Conservation (phyloP, 2,113 vertebrate genomes). For the Pontoporia blainvillei region DNA sequence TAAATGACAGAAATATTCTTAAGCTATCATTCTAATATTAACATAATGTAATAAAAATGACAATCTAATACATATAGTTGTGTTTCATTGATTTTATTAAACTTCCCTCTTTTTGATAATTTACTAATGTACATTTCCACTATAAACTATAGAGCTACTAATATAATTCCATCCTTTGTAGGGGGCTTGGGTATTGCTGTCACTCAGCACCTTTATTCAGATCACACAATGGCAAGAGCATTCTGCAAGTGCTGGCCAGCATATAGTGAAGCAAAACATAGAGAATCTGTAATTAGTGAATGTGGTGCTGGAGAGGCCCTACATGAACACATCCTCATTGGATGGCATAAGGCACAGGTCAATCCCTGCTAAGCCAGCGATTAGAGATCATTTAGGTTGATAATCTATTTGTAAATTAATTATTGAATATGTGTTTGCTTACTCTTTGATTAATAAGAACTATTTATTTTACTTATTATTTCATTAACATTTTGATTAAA, state of each 20-base stretch:
- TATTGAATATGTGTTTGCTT: neutral
- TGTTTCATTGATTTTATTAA: neutral
- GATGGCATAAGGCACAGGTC: rapidly evolving
- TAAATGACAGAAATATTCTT: neutral
- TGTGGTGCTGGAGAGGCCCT: rapidly evolving
- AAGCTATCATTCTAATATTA: neutral
- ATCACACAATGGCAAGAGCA: neutral
- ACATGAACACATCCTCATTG: neutral
- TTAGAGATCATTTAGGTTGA: neutral
- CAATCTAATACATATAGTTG: neutral
- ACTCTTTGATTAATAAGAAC: neutral
- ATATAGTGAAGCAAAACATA: neutral
- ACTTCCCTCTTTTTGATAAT: neutral
- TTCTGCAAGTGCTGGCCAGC: neutral
- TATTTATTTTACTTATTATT: neutral
- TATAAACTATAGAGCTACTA: neutral
- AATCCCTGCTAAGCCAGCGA: neutral
- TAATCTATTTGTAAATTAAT: neutral
- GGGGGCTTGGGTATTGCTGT: rapidly evolving
- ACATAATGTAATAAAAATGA: neutral
- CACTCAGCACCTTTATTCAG: neutral
- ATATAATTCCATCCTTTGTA: neutral
- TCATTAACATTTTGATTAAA: neutral
- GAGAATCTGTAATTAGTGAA: neutral
- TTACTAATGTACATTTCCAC: neutral